A percentile compares a stretch with the other conserved stretches of the same genome.
These are phyloP conservation scores for Argyresthia goedartella DNA, from an alignment of 2,888 invertebrate genomes.

Conservation along the genomic window DNA sequence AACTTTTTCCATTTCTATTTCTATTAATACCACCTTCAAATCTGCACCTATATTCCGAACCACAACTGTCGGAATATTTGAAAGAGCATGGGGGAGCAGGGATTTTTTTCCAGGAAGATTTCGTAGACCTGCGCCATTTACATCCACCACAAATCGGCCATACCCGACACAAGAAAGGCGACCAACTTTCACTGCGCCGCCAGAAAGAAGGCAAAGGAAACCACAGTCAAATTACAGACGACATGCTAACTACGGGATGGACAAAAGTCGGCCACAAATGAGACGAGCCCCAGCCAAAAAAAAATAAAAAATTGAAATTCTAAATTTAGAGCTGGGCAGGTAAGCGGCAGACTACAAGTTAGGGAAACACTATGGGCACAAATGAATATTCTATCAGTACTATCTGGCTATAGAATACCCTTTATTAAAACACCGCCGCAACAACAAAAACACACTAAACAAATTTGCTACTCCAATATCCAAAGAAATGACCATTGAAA, in stretches of 20 bases:
- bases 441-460: neutral
- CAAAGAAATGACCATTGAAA: neutral
- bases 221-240: too few relatives aligned
- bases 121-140: neutral
- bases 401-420: neutral
- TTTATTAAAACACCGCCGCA: neutral
- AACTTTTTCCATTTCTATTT: too few relatives aligned
- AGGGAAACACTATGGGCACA: neutral
- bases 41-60: slow-evolving; percentile 12
- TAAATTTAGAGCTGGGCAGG: neutral
- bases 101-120: slow-evolving; percentile 11
- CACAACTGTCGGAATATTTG: slow-evolving; percentile 8
- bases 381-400: neutral
- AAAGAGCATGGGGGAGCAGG: slow-evolving; percentile 12
- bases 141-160: neutral
- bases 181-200: too few relatives aligned
- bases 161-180: too few relatives aligned
- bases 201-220: too few relatives aligned
- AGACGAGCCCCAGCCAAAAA: neutral
- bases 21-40: slow-evolving; percentile 14
- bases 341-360: neutral
- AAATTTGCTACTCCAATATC: neutral
- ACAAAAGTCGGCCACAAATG: neutral
- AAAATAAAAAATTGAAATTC: neutral
- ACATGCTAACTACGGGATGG: neutral